Evolutionary conservation across 1,140 invertebrate species (phyloP), one percentile per base, ranked within the genome.

Genomic region (Scylla paramamosain): DNA sequence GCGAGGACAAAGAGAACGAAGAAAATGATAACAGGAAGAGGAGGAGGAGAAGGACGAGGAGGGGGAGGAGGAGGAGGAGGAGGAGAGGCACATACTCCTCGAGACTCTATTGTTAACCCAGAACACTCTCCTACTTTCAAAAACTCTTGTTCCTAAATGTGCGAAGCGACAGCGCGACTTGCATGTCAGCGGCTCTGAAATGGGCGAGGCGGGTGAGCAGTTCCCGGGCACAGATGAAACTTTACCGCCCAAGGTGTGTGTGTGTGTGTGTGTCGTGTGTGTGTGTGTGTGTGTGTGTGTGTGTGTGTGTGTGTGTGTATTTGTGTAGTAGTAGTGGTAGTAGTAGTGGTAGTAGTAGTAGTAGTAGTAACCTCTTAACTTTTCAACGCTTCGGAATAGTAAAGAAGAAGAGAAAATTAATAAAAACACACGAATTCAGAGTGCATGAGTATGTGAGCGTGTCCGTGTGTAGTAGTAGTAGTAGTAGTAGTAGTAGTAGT

Each of bases 271-370:
- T 67, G 59, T n/a, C n/a, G 20, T 7, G n/a, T 25, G 67, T 20
- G 67, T n/a, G 20, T n/a, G 67, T 77, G 20, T 7, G n/a, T 25
- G 67, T 20, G 67, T 77, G 67, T n/a, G 20, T n/a, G 67, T n/a
- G 67, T 77, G 67, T 39, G 67, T 77, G 20, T 7, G n/a, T 25
- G 67, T 20, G 67, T 77, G 67, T n/a, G 20, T n/a, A 20, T n/a
- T 6, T 77, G 67, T 59, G 67, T 77, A 77, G 67, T 77, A 77
- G 67, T 77, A 77, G 67, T 77, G n/a, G 67, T 77, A 77, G 67
- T 77, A 77, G 67, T 77, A 77, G 67, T 77, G n/a, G 67, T 77
- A 77, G 67, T 77, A 77, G 67, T 77, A 77, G 67, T 77, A 77
- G 67, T 77, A 77, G 67, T 77, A 77, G 67, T 77, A 59, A 39